Evolutionary conservation across 2,113 vertebrate species (phyloP).

Genomic region (Willisornis vidua): DNA sequence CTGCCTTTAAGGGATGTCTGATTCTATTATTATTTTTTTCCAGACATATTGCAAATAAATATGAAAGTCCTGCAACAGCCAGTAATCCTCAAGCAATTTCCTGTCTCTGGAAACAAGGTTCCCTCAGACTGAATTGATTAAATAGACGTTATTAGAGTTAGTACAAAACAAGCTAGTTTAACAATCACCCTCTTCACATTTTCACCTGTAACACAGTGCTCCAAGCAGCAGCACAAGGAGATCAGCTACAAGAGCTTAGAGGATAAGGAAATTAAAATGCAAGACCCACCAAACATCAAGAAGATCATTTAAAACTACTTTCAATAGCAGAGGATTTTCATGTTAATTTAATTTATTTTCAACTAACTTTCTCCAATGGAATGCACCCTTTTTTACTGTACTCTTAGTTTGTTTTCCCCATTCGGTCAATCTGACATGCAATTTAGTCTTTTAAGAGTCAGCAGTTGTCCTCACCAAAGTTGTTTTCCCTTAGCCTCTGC

Average conservation of each 20-base stretch:
- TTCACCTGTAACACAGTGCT: background rate
- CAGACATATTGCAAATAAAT: conserved; percentile 30
- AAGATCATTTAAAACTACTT: background rate
- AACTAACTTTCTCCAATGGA: background rate
- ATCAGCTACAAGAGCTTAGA: background rate
- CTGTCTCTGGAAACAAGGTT: background rate
- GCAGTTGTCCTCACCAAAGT: background rate
- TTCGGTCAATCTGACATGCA: background rate
- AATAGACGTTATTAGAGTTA: conserved; percentile 4
- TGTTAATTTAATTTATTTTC: background rate
- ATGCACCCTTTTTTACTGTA: background rate
- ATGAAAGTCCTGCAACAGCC: background rate
- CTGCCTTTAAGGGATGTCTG: conserved; percentile 23
- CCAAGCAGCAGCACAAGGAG: background rate
- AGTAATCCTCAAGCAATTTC: conserved; percentile 44
- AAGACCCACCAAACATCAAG: background rate
- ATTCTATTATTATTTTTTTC: background rate
- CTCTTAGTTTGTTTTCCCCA: background rate
- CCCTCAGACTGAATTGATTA: background rate
- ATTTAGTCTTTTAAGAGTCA: background rate
- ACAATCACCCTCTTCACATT: background rate
- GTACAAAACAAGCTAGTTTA: background rate
- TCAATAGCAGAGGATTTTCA: background rate
- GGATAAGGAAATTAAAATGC: background rate
- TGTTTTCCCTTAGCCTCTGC: background rate